Base-by-base conservation (phyloP, 2,113 vertebrate species). In the Caloenas nicobarica region DNA sequence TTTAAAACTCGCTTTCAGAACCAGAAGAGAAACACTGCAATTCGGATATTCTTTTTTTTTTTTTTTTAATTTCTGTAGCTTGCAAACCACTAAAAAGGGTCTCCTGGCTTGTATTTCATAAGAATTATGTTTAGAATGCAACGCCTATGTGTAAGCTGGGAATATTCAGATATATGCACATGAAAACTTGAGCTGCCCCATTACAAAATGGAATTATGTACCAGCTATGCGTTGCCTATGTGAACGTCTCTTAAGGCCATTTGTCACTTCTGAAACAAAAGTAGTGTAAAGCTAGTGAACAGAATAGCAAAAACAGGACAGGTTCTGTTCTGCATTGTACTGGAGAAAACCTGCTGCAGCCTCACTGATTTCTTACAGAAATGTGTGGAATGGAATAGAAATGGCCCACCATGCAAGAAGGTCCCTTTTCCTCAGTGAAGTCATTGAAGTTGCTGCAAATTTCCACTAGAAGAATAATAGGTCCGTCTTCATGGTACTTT, bases 151-250 rank as follows among this genome's bases (percentile, higher is more conserved):
- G 4, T 40, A 70, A 84, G 14, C 22, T 40, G 61, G 48, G 38
- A 11, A 66, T 40, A 34, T 44, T 38, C 18, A 53, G n/a, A 40
- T 16, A 28, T 10, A 36, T 5, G 1, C 13, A 6, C 9, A 16
- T 22, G 28, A 68, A 71, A 62, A 65, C n/a, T 18, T 19, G n/a
- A 88, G 28, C 22, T 68, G 42, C 26, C 4, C 21, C 6, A 16
- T 66, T 61, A 13, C 14, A 62, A 65, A 68, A 24, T 29, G 22
- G 25, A 72, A 61, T 16, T 6, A 31, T 11, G 25, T 26, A 19
- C 31, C 11, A 58, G 24, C 36, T 31, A 7, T 58, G 3, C 8
- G 5, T 33, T 64, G 12, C 2, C 6, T 36, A 0, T 48, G 14
- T 79, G 53, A 15, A 83, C 60, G 7, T 36, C 53, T 46, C 50